Evolutionary conservation across 2,797 vertebrate genomes (phyloP).

Genomic region (Lagorchestes hirsutus): DNA sequence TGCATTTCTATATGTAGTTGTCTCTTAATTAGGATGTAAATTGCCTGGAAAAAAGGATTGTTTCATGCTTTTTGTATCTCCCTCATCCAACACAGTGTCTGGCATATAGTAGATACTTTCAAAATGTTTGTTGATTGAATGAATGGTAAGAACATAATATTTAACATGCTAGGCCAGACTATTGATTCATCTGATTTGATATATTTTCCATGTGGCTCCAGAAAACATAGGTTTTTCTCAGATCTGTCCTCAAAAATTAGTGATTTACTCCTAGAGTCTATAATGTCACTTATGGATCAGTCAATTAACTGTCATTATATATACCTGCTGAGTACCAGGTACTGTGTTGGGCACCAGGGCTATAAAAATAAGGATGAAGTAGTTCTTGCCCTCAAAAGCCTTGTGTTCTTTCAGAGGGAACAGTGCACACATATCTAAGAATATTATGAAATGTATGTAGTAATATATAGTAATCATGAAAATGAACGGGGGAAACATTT

Average conservation of each 20-base stretch:
- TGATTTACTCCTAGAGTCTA: neutral
- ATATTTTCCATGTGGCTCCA: neutral
- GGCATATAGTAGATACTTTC: neutral
- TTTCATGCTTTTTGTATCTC: neutral
- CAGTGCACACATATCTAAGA: neutral
- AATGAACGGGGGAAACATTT: neutral
- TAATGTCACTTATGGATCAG: neutral
- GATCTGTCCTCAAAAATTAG: neutral
- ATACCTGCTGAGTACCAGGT: neutral
- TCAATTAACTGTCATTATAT: neutral
- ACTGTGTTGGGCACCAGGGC: neutral
- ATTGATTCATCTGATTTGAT: neutral
- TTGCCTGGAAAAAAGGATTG: neutral
- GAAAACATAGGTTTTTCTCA: neutral
- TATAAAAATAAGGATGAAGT: neutral
- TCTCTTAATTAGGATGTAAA: neutral
- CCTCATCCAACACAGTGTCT: neutral
- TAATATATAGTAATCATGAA: neutral
- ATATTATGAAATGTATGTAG: neutral
- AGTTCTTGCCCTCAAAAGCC: neutral
- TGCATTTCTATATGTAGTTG: neutral
- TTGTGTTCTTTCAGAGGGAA: neutral
- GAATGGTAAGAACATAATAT: neutral
- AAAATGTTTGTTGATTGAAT: neutral
- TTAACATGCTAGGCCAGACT: neutral